phyloP scores from a whole-genome alignment of 2,113 vertebrate species.

The Emydura subglobosa region DNA sequence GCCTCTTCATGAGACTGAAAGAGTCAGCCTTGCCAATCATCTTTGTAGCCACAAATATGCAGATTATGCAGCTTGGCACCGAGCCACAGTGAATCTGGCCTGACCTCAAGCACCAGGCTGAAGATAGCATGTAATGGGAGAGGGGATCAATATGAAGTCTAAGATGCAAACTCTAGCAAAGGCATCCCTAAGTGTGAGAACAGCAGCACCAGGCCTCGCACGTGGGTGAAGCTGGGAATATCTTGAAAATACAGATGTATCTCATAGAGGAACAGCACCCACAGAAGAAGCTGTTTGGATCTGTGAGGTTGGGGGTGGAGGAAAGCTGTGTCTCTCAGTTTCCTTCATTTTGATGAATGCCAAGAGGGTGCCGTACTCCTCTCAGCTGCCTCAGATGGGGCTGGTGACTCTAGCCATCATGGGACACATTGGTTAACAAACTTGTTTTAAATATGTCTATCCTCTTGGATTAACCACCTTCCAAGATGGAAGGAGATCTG shows the following conservation, averaged over 20 bases:
- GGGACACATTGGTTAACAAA: neutral
- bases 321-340: fast-evolving
- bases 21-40: conserved; percentile 21
- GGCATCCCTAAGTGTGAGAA: neutral
- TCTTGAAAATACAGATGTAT: fast-evolving
- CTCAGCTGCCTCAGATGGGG: fast-evolving
- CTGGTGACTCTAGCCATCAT: neutral
- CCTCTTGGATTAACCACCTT: fast-evolving
- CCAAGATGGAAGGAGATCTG: neutral
- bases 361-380: neutral
- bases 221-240: neutral
- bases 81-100: conserved; percentile 36
- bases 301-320: neutral
- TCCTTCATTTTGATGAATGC: fast-evolving
- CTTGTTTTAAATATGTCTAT: neutral
- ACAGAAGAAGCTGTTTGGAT: neutral
- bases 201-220: fast-evolving
- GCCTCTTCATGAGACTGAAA: conserved; percentile 7
- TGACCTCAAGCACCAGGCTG: conserved; percentile 1
- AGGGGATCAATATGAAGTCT: neutral
- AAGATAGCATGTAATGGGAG: neutral
- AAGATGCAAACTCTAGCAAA: neutral
- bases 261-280: fast-evolving
- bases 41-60: neutral
- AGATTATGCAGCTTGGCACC: neutral